Evolutionary conservation across 2,888 invertebrate species (phyloP), one percentile per base, ranked within the genome.

Genomic region (Andrena flavipes): DNA sequence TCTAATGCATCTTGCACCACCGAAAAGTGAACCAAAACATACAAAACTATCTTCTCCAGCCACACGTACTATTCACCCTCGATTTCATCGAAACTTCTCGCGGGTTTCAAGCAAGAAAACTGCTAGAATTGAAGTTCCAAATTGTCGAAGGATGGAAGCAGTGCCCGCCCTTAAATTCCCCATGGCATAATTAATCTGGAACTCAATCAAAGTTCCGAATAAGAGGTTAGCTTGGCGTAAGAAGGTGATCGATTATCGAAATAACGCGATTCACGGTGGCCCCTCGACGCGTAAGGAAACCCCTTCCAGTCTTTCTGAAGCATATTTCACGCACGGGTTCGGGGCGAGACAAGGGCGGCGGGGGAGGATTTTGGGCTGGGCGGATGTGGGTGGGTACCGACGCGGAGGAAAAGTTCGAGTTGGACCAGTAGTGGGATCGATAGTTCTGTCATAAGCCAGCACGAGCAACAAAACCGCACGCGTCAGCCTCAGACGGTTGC

Each of bases 371-470:
- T 84, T 77, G 23, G 80, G 64, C 67, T 78, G 68, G 49, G 56
- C 68, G 68, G 65, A 48, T n/a, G 42, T 20, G 26, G 49, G 29
- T 35, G 51, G 64, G 70, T 5, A 62, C 59, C 20, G 54, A 30
- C 23, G 73, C 64, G 48, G 78, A 64, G 62, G 76, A 87, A 82
- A 88, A 82, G 85, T 86, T 80, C 70, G 78, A 81, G 80, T 75
- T 71, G 80, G 76, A 76, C 78, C 81, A 76, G 73, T 77, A 49
- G 83, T 54, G 62, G 87, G 84, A 90, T 90, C 90, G 86, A 90
- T 90, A 90, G 78, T 84, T 87, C 83, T 85, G 84, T 88, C 88
- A 89, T 89, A 88, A 88, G 84, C 85, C 83, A 77, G 80, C 84
- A 84, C 82, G 86, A 84, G 85, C 83, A 84, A 86, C 87, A 83